A percentile compares a stretch with the other conserved stretches of the same genome.
Conservation (phyloP, 2,888 invertebrate genomes). For the Bellardia pandia region DNA sequence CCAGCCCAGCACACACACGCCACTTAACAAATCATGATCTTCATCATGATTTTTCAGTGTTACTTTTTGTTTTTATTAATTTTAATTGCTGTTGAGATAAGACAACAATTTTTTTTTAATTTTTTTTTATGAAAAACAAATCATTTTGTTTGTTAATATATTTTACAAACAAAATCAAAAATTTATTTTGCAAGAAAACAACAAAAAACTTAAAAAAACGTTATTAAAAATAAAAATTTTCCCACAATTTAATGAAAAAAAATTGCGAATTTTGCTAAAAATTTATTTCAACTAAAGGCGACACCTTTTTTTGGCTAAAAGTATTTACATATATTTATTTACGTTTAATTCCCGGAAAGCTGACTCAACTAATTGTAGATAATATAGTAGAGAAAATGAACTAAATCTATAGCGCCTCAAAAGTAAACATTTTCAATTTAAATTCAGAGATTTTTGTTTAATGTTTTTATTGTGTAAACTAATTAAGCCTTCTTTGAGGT, state of each 20-base stretch:
- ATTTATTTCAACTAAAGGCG: slow-evolving; percentile 26
- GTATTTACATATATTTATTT: background rate
- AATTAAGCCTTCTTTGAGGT: slow-evolving; percentile 59
- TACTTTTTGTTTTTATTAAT: slow-evolving; percentile 70
- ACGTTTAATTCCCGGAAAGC: slow-evolving; percentile 57
- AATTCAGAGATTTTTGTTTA: background rate
- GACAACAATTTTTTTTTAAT: slow-evolving; percentile 40
- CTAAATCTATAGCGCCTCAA: slow-evolving; percentile 46
- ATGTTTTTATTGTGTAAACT: slow-evolving; percentile 5
- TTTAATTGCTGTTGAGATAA: slow-evolving; percentile 74
- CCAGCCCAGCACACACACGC: slow-evolving; percentile 51
- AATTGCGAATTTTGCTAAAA: slow-evolving; percentile 24
- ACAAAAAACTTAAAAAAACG: background rate
- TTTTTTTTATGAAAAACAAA: slow-evolving; percentile 27
- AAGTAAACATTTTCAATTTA: background rate
- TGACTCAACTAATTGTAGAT: slow-evolving; percentile 41
- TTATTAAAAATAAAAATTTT: slow-evolving; percentile 40
- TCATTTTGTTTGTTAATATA: slow-evolving; percentile 3
- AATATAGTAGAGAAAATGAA: background rate
- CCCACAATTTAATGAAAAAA: slow-evolving; percentile 47
- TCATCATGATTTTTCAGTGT: slow-evolving; percentile 67
- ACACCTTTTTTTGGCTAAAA: slow-evolving; percentile 34
- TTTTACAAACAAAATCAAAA: slow-evolving; percentile 43
- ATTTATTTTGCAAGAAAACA: background rate
- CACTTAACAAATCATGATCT: slow-evolving; percentile 72